phyloP scores from a whole-genome alignment of 1,140 invertebrate genomes.

The Ceratina japonica region DNA sequence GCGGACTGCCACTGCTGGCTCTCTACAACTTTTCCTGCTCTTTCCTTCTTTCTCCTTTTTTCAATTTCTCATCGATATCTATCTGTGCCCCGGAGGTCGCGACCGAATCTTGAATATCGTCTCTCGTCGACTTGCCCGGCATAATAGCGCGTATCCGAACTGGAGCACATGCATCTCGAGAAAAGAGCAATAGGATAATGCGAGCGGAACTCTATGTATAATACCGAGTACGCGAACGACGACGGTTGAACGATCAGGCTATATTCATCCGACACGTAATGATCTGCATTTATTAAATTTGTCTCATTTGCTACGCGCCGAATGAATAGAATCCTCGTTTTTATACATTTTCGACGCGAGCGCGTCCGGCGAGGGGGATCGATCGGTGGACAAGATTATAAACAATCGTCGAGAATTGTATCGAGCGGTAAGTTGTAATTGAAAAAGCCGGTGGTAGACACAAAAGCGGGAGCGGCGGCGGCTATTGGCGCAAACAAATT shows the following conservation, averaged over 20 bases:
- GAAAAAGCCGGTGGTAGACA: slow-evolving; percentile 20
- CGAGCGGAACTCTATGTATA: background rate
- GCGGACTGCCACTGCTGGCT: background rate
- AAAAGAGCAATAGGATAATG: background rate
- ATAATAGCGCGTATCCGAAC: background rate
- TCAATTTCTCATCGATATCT: slow-evolving; percentile 39
- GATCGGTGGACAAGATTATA: background rate
- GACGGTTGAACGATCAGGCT: too few species aligned
- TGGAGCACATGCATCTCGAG: background rate
- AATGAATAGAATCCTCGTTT: background rate
- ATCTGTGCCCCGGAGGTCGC: background rate
- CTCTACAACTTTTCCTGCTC: background rate
- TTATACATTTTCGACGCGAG: background rate
- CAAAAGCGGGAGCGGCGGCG: background rate
- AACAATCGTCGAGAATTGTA: background rate
- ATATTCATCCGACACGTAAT: too few species aligned
- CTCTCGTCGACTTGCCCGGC: background rate
- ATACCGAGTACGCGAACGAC: background rate
- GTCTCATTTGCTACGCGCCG: too few species aligned
- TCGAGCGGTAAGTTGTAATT: slow-evolving; percentile 9
- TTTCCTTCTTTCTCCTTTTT: background rate
- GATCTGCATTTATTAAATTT: too few species aligned
- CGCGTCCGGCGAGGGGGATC: background rate
- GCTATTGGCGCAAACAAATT: slow-evolving; percentile 42
- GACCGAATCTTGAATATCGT: background rate